Base-by-base conservation (phyloP, 2,797 vertebrate species). In the Oreochromis grahami region DNA sequence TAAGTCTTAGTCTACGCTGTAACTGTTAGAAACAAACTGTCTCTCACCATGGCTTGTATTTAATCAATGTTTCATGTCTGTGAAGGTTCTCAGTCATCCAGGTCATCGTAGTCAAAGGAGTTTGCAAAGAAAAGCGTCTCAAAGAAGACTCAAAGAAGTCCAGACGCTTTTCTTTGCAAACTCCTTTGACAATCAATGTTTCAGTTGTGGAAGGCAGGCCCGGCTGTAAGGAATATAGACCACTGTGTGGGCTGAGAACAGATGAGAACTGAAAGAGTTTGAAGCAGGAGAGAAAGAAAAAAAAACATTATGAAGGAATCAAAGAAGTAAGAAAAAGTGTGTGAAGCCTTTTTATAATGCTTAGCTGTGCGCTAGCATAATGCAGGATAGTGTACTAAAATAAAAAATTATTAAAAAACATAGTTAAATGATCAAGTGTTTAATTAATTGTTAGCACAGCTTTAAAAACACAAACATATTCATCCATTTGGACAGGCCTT, bases 141-240 rank as follows among this genome's bases (percentile, higher is more conserved):
- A n/a, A n/a, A n/a, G n/a, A n/a, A n/a, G n/a, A n/a, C n/a, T n/a
- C n/a, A n/a, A n/a, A n/a, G n/a, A n/a, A n/a, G n/a, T n/a, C n/a
- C n/a, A n/a, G n/a, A n/a, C n/a, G n/a, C n/a, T n/a, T n/a, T n/a
- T n/a, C n/a, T n/a, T n/a, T n/a, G n/a, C n/a, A n/a, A n/a, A n/a
- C n/a, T n/a, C n/a, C n/a, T n/a, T n/a, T n/a, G n/a, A n/a, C n/a
- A 78, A 76, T 84, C 79, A 79, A 15, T 81, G 43, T 77, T 83
- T 87, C 48, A 79, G 38, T 26, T 26, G 56, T 32, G 41, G 43
- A 19, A 76, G 45, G 52, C 32, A n/a, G 58, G 45, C 26, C 15
- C 13, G 4, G 58, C 74, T 72, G 24, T 36, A 58, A 80, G n/a
- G 29, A 63, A 2, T 24, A 70, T 26, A 48, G 13, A 32, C 45